phyloP scores from a whole-genome alignment of 2,113 vertebrate genomes.

The Machaerirhynchus nigripectus region DNA sequence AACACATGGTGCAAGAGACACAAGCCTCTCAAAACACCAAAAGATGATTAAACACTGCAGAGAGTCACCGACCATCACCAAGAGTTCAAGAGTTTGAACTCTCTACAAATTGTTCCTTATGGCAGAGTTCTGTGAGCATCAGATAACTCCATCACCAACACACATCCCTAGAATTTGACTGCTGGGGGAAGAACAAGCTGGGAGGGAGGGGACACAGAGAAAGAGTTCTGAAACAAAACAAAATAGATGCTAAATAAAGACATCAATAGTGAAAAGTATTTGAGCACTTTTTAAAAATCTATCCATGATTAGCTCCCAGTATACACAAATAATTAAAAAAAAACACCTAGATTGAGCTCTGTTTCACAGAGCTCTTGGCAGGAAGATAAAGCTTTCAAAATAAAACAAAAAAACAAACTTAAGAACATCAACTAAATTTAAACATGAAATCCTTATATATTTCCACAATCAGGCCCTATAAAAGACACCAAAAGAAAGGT shows the following conservation, averaged over 20 bases:
- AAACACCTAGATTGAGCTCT: neutral
- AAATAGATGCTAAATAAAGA: neutral
- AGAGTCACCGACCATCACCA: neutral
- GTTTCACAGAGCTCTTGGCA: neutral
- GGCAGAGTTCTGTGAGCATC: neutral
- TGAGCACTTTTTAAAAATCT: neutral
- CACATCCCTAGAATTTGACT: neutral
- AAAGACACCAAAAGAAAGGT: neutral
- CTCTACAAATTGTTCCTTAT: neutral
- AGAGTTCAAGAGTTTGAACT: neutral
- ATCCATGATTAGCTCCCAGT: neutral
- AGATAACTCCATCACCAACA: neutral
- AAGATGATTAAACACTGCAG: neutral
- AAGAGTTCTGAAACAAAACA: neutral
- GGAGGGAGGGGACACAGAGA: neutral
- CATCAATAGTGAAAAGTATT: neutral
- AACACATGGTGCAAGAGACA: neutral
- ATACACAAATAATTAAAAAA: neutral
- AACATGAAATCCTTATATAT: neutral
- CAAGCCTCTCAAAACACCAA: neutral
- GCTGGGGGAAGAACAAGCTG: neutral
- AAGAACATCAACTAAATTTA: neutral
- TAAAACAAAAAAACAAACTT: neutral
- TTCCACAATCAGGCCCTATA: neutral
- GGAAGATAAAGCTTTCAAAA: neutral